Evolutionary conservation across 2,888 invertebrate species (phyloP), one percentile per base, ranked within the genome.

Genomic region (Platycheirus rosarum): DNA sequence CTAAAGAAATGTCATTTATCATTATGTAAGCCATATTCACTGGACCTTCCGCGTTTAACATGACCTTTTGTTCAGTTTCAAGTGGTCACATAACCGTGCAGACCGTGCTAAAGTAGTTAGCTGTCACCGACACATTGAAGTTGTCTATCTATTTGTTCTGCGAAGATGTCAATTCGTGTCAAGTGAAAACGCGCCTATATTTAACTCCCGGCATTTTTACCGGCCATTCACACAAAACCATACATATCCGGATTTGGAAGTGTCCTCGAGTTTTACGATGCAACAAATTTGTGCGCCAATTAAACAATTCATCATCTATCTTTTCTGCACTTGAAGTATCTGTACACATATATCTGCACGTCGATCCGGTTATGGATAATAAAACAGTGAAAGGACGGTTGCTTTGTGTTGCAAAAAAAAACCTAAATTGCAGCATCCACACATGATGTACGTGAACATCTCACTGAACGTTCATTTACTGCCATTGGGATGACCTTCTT

Each of bases 221-320:
- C 32, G 66, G 49, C 13, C 55, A 37, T 11, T 46, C 46, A 48
- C 23, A 40, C 49, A 40, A 63, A 13, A 53, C 4, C 35, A 55
- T n/a, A n/a, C 2, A 40, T 11, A 42, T 63, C 76, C 76, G 76
- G 70, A 77, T 77, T 57, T 77, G 70, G 76, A 57, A 65, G 49
- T 71, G 70, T 71, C 70, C 70, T 71, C 63, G 70, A 70, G 49
- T 18, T 60, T 37, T 20, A 20, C 35, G 26, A 26, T 62, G 60
- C 60, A 60, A 75, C 51, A 53, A 37, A 75, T 68, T 46, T 62
- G 60, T 53, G 23, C 44, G 60, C 42, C 37, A 68, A 68, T 75
- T 73, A 65, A 48, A 35, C 46, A 55, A 57, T 16, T 49, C 55
- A 68, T 60, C 75, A 68, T 68, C 32, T 14, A 16, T 16, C 23